These are phyloP conservation scores for Macquaria australasica DNA, from an alignment of 2,113 vertebrate species.

Conservation along the genomic window DNA sequence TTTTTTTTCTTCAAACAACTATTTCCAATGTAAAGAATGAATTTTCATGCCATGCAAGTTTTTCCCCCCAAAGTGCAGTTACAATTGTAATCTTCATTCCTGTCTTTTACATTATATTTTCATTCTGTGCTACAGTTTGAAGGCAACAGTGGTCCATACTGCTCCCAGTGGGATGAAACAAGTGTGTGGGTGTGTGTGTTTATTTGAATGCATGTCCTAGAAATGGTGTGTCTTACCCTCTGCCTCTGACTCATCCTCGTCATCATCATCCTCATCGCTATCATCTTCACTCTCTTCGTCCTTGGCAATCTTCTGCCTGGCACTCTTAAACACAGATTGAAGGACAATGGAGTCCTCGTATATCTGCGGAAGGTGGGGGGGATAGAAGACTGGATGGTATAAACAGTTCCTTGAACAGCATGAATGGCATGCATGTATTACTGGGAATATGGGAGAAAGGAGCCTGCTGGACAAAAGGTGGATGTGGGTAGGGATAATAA, in stretches of 20 bases:
- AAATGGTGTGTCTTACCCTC: constrained; percentile 85
- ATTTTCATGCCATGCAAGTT: not conserved
- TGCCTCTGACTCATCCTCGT: constrained; percentile 89
- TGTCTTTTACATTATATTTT: not conserved
- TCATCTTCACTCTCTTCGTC: constrained; percentile 96
- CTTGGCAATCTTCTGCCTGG: constrained; percentile 96
- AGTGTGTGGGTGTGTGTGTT: not conserved
- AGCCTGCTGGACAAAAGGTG: no score
- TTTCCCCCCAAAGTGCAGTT: not conserved
- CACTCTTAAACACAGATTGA: constrained; percentile 98
- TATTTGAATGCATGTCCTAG: not conserved
- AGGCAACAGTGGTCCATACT: fast-evolving
- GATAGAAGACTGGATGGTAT: fast-evolving
- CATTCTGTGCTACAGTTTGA: not conserved
- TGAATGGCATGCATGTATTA: not conserved
- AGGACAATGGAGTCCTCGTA: constrained; percentile 99
- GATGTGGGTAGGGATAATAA: not conserved
- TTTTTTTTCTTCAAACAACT: no score
- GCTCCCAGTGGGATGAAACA: not conserved
- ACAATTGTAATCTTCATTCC: not conserved
- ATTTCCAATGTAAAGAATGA: not conserved
- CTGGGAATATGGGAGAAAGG: not conserved
- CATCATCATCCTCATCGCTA: constrained; percentile 90
- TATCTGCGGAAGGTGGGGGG: constrained; percentile 83
- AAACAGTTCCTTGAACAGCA: not conserved